Evolutionary conservation across 2,797 vertebrate species (phyloP).

Genomic region (Chaenodraco wilsoni): DNA sequence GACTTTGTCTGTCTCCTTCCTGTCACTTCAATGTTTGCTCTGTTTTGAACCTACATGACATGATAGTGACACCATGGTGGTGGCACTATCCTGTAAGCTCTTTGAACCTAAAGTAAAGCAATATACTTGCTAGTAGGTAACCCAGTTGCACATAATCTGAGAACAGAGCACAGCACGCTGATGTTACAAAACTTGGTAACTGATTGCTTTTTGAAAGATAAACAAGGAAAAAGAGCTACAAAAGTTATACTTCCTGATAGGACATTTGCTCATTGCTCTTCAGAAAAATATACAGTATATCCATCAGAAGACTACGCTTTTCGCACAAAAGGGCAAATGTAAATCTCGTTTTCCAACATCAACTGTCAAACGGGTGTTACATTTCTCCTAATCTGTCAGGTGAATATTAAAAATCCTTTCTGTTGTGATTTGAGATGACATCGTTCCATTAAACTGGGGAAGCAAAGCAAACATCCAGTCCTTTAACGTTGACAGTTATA

Average conservation of each 20-base stretch:
- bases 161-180: neutral
- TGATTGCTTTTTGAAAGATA: constrained; percentile 31
- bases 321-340: neutral
- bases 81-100: constrained; percentile 8
- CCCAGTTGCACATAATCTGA: neutral
- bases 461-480: constrained; percentile 8
- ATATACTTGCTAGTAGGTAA: constrained; percentile 1
- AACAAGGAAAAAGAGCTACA: neutral
- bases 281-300: neutral
- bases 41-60: constrained; percentile 6
- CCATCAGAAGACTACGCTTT: neutral
- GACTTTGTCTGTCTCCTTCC: constrained; percentile 21
- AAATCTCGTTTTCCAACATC: neutral
- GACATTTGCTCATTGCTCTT: neutral
- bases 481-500: constrained; percentile 30
- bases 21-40: constrained; percentile 12
- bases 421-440: constrained; percentile 2
- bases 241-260: neutral
- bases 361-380: neutral
- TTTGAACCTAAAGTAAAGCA: constrained; percentile 18
- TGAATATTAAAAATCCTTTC: neutral
- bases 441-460: constrained; percentile 15
- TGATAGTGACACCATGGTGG: no score
- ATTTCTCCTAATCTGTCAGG: neutral
- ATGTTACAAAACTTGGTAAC: constrained; percentile 12